Evolutionary conservation across 1,140 invertebrate genomes (phyloP).

Genomic region (Wiebesia pumilae): DNA sequence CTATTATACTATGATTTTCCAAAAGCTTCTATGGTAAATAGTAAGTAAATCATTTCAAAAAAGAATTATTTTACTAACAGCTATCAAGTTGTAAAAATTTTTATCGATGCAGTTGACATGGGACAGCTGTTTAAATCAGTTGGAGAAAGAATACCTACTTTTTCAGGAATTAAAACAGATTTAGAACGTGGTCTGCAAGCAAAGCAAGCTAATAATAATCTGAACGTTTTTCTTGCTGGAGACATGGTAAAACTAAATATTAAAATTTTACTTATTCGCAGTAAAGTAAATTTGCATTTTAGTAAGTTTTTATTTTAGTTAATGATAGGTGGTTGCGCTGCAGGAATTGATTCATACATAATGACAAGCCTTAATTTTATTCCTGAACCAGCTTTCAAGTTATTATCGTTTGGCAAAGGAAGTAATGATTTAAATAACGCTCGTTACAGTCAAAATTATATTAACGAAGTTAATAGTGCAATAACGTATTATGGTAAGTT

Average conservation of each 20-base stretch:
- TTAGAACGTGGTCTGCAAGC: slow-evolving; percentile 80
- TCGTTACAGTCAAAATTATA: slow-evolving; percentile 70
- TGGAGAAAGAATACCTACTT: slow-evolving; percentile 79
- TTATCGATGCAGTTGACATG: slow-evolving; percentile 82
- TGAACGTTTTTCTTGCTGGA: slow-evolving; percentile 78
- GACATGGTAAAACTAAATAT: slow-evolving; percentile 63
- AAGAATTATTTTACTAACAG: neutral
- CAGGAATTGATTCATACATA: slow-evolving; percentile 83
- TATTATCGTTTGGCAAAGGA: slow-evolving; percentile 65
- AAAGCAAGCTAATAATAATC: slow-evolving; percentile 75
- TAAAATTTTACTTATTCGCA: neutral
- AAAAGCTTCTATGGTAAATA: slow-evolving; percentile 80
- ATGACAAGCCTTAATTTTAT: slow-evolving; percentile 80
- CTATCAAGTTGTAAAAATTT: neutral
- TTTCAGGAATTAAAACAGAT: slow-evolving; percentile 84
- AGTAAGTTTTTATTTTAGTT: slow-evolving; percentile 71
- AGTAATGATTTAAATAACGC: slow-evolving; percentile 66
- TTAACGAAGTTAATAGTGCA: slow-evolving; percentile 67
- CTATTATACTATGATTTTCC: slow-evolving; percentile 91
- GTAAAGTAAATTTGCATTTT: neutral
- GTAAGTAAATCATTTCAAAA: slow-evolving; percentile 73
- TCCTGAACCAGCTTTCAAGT: slow-evolving; percentile 70
- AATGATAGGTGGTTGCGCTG: slow-evolving; percentile 76
- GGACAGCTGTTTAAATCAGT: slow-evolving; percentile 79
- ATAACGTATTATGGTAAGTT: slow-evolving; percentile 75